Percentiles rank a stretch among this genome's conserved stretches.
Evolutionary conservation across 2,797 vertebrate genomes (phyloP).

Genomic region (Hyperoplus lanceolatus): DNA sequence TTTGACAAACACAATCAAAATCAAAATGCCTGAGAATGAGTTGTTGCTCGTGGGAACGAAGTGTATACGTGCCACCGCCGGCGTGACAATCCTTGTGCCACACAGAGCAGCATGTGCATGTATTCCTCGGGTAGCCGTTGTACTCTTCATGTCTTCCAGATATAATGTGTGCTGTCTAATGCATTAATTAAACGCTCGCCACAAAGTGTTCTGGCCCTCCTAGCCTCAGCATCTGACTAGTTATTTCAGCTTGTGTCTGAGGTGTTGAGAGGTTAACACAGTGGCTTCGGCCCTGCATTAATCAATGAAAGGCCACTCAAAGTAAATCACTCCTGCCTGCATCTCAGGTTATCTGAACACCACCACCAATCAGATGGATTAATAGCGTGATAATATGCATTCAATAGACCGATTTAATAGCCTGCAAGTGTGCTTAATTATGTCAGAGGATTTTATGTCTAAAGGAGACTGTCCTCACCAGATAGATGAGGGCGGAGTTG

Average conservation of each 20-base stretch:
- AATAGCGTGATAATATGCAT: slow-evolving; percentile 8
- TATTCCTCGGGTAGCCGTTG: slow-evolving; percentile 38
- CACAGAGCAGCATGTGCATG: background rate
- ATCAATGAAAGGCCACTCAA: slow-evolving; percentile 65
- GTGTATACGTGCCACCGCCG: background rate
- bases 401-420: slow-evolving; percentile 39
- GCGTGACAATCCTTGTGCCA: background rate
- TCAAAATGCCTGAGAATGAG: background rate
- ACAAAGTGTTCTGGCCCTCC: slow-evolving; percentile 24
- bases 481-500: background rate
- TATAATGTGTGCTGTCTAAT: slow-evolving; percentile 61
- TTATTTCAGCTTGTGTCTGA: slow-evolving; percentile 47
- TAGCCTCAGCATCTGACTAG: slow-evolving; percentile 30
- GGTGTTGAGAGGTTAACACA: slow-evolving; percentile 59
- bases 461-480: background rate
- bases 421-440: background rate
- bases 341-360: slow-evolving; percentile 58
- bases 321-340: slow-evolving; percentile 51
- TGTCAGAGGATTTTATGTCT: background rate
- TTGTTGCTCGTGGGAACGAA: background rate
- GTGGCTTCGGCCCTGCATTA: slow-evolving; percentile 58
- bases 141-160: slow-evolving; percentile 25
- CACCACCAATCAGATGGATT: slow-evolving; percentile 21
- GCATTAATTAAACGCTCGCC: slow-evolving; percentile 65
- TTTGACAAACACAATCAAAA: background rate